A percentile compares a stretch with the other conserved stretches of the same genome.
Evolutionary conservation across 2,888 invertebrate species (phyloP).

Genomic region (Elmis aenea): DNA sequence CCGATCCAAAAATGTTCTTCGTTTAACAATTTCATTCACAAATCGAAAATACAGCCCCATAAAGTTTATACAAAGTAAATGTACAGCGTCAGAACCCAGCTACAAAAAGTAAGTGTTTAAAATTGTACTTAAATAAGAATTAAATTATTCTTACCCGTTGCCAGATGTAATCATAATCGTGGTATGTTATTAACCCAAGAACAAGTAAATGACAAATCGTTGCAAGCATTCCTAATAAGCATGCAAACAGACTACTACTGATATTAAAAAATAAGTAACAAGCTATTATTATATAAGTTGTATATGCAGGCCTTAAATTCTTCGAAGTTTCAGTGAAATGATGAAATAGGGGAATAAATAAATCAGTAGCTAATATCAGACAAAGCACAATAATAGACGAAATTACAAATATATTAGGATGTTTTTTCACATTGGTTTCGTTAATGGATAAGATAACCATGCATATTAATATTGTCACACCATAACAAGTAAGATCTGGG

Average conservation of each 20-base stretch:
- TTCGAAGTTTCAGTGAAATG: constrained; percentile 42
- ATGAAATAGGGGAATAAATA: constrained; percentile 63
- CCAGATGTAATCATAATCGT: constrained; percentile 6
- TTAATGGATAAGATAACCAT: constrained; percentile 47
- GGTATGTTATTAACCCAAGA: constrained; percentile 54
- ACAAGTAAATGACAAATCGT: constrained; percentile 61
- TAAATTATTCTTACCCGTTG: constrained; percentile 14
- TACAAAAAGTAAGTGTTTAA: constrained; percentile 13
- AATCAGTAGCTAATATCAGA: constrained; percentile 51
- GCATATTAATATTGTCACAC: constrained; percentile 44
- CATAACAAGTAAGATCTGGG: constrained; percentile 49
- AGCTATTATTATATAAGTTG: constrained; percentile 68
- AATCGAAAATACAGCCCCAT: constrained; percentile 85
- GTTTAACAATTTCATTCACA: constrained; percentile 81
- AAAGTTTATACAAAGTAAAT: constrained; percentile 68
- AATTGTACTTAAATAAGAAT: constrained; percentile 5
- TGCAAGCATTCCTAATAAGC: constrained; percentile 64
- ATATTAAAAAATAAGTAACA: constrained; percentile 82
- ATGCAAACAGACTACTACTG: constrained; percentile 65
- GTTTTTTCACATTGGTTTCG: constrained; percentile 38
- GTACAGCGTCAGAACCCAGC: constrained; percentile 60
- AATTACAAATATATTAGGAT: constrained; percentile 33
- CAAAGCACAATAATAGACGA: constrained; percentile 39
- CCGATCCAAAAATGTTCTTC: constrained; percentile 82
- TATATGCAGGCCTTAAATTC: constrained; percentile 62